These are phyloP conservation scores for Anaspis maculata DNA, from an alignment of 2,888 invertebrate genomes.

Conservation along the genomic window DNA sequence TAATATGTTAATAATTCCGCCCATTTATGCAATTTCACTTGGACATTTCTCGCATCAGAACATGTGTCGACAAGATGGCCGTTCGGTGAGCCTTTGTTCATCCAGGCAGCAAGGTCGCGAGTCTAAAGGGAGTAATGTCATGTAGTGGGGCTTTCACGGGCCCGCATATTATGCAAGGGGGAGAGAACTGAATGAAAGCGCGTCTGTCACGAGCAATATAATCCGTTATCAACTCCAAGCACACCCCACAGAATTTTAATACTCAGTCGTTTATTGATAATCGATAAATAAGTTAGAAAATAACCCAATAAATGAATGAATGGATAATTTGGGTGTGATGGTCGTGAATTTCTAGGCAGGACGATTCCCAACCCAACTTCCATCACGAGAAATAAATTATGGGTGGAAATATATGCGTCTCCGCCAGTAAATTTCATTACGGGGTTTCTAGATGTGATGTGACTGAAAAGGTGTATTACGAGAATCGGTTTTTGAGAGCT, in stretches of 20 bases:
- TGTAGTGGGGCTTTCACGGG: constrained; percentile 20
- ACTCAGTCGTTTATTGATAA: constrained; percentile 27
- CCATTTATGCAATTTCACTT: too few species aligned
- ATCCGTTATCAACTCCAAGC: constrained; percentile 32
- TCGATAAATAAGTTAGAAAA: constrained; percentile 21
- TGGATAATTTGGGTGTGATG: too few species aligned
- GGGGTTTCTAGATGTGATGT: too few species aligned
- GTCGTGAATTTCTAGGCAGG: too few species aligned
- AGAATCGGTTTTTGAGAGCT: too few species aligned
- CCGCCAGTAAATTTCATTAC: too few species aligned
- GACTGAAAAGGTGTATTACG: too few species aligned
- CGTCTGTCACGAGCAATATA: constrained; percentile 35
- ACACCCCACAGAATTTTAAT: constrained; percentile 31
- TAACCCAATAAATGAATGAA: constrained; percentile 13
- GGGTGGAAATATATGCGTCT: too few species aligned
- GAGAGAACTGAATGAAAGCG: constrained; percentile 29
- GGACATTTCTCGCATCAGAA: too few species aligned
- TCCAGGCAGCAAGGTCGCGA: constrained; percentile 22
- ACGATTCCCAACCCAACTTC: too few species aligned
- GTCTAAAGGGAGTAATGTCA: constrained; percentile 22
- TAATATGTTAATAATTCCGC: too few species aligned
- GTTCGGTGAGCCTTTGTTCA: constrained; percentile 14
- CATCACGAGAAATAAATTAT: too few species aligned
- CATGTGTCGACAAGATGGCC: constrained; percentile 26
- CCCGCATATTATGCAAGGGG: constrained; percentile 20